Percentiles rank a stretch among this genome's conserved stretches.
These are phyloP conservation scores for Oceanites oceanicus DNA, from an alignment of 2,113 vertebrate species.

Conservation along the genomic window DNA sequence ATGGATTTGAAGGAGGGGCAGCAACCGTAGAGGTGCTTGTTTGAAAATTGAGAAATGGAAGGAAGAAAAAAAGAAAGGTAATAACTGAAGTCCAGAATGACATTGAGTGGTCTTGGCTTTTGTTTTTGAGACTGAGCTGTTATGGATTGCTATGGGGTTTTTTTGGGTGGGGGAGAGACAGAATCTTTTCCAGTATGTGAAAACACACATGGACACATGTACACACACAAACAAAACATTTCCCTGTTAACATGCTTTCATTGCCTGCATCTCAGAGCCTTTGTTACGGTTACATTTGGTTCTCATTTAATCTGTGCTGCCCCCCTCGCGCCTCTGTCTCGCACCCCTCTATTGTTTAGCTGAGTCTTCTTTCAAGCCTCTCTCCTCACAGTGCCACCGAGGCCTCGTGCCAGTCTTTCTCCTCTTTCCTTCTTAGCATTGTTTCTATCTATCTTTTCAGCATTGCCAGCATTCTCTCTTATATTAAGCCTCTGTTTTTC, in stretches of 20 bases:
- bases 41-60: neutral
- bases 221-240: neutral
- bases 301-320: slow-evolving; percentile 33
- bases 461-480: neutral
- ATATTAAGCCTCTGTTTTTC: neutral
- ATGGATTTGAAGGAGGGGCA: slow-evolving; percentile 23
- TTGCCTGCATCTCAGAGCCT: neutral
- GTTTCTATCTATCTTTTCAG: neutral
- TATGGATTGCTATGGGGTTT: neutral
- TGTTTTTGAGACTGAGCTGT: neutral
- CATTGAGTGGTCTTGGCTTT: neutral
- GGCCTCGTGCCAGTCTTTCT: neutral
- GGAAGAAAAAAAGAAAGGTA: neutral
- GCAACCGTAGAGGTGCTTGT: neutral
- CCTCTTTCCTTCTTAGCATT: neutral
- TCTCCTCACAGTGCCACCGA: neutral
- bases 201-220: neutral
- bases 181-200: neutral
- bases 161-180: neutral
- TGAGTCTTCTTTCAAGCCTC: neutral
- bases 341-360: neutral
- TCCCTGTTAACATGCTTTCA: neutral
- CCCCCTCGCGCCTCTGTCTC: neutral
- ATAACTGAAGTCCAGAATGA: neutral
- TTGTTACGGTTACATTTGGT: slow-evolving; percentile 36